Base-by-base conservation (phyloP, 2,888 invertebrate species). In the Nesidiocoris tenuis region DNA sequence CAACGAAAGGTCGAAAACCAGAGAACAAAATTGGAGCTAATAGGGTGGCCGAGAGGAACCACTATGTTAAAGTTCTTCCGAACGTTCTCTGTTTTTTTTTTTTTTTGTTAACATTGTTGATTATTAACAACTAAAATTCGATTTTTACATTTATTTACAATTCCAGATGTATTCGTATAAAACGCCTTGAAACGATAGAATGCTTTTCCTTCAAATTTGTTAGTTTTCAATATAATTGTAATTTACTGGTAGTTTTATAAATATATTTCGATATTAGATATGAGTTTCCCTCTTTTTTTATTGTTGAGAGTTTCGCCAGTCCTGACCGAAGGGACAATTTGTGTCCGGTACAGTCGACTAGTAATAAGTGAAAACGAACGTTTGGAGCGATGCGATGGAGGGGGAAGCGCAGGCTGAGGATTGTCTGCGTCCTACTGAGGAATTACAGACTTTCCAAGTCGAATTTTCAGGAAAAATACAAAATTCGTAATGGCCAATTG, bases 111-210 rank as follows among this genome's bases (percentile, higher is more conserved):
- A 39, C 39, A 39, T 12, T 39, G 39, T 39, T 39, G 39, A 19
- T 9, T n/a, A 59, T n/a, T 59, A 9, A 3, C 59, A 59, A 59
- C 7, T n/a, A 59, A 59, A n/a, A 19, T 59, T 59, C 59, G 19
- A 59, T 21, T 74, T 74, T 65, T 65, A 74, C 65, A 65, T 65
- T 74, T 74, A 74, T 74, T 2, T 74, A 74, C 74, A 74, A 12
- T 64, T 56, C 22, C 61, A 63, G 72, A 61, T 61, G 72, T 72
- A 74, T 74, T 59, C 54, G 63, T 72, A 74, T 55, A 74, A 74
- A 74, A 74, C 64, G 65, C 56, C 57, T 25, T 65, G 56, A 23
- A 39, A 70, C 24, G 59, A 57, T 59, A n/a, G n/a, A 59, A 21
- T 19, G 17, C 18, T 65, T 25, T 25, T 70, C 25, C 61, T 39